These are phyloP conservation scores for Rhodophaea formosa DNA, from an alignment of 2,888 invertebrate genomes.

Conservation along the genomic window DNA sequence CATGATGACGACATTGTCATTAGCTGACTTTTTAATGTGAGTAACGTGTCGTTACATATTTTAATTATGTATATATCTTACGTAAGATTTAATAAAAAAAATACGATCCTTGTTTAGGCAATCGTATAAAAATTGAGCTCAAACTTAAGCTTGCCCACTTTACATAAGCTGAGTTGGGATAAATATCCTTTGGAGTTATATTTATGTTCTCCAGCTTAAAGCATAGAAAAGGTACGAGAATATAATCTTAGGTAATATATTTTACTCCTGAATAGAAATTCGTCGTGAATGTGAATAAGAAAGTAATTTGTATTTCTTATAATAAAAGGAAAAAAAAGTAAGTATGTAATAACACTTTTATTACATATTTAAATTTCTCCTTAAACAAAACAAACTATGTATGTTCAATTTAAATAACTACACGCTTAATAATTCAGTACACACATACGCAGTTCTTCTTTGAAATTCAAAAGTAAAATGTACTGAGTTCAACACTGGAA, in stretches of 20 bases:
- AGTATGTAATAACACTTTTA: background rate
- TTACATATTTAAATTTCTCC: too few relatives aligned
- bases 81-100: too few relatives aligned
- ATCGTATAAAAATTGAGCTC: constrained; percentile 2
- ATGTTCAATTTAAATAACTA: background rate
- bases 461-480: background rate
- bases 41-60: too few relatives aligned
- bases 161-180: constrained; percentile 3
- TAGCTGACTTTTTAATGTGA: too few relatives aligned
- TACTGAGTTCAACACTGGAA: background rate
- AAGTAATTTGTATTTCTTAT: background rate
- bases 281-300: background rate
- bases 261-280: background rate
- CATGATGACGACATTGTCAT: too few relatives aligned
- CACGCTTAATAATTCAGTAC: background rate
- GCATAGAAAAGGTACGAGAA: background rate
- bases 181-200: constrained; percentile 1
- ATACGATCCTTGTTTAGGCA: too few relatives aligned
- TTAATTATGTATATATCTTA: too few relatives aligned
- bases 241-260: background rate
- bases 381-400: background rate
- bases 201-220: constrained; percentile 1
- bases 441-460: background rate
- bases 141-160: background rate
- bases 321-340: background rate